Percentiles rank a stretch among this genome's conserved stretches.
Evolutionary conservation across 1,140 invertebrate species (phyloP).

Genomic region (Lucilia cuprina): DNA sequence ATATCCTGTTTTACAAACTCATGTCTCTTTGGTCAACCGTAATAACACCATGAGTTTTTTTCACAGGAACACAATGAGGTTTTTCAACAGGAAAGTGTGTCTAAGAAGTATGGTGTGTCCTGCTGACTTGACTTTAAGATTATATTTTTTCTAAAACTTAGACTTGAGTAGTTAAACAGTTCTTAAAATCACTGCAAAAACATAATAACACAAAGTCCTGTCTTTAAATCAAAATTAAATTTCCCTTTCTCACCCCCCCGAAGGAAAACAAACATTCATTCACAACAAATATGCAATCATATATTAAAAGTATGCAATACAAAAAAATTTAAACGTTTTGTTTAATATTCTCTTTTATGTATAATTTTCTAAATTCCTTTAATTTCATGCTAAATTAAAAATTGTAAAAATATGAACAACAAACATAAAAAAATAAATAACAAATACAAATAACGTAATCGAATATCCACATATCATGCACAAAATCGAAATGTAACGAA

Average conservation of each 20-base stretch:
- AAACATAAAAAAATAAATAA: background rate
- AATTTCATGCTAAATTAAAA: slow-evolving; percentile 47
- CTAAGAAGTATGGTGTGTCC: too few species aligned
- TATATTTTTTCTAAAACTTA: too few species aligned
- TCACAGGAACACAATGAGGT: too few species aligned
- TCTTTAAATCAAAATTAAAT: too few species aligned
- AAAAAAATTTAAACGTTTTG: background rate
- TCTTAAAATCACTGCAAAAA: too few species aligned
- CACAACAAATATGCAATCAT: background rate
- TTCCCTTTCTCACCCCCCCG: background rate
- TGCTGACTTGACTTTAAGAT: too few species aligned
- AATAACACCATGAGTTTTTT: too few species aligned
- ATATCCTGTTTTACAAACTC: too few species aligned
- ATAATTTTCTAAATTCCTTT: slow-evolving; percentile 40
- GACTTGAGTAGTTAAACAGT: too few species aligned
- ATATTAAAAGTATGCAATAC: background rate
- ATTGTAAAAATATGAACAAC: slow-evolving; percentile 31
- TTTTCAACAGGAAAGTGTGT: too few species aligned
- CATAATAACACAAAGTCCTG: too few species aligned
- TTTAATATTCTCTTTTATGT: slow-evolving; percentile 13
- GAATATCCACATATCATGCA: background rate
- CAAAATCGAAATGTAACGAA: background rate
- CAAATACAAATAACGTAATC: slow-evolving; percentile 25
- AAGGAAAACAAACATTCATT: background rate
- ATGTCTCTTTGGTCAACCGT: too few species aligned